These are phyloP conservation scores for Pelobates fuscus DNA, from an alignment of 2,113 vertebrate species.

Conservation along the genomic window DNA sequence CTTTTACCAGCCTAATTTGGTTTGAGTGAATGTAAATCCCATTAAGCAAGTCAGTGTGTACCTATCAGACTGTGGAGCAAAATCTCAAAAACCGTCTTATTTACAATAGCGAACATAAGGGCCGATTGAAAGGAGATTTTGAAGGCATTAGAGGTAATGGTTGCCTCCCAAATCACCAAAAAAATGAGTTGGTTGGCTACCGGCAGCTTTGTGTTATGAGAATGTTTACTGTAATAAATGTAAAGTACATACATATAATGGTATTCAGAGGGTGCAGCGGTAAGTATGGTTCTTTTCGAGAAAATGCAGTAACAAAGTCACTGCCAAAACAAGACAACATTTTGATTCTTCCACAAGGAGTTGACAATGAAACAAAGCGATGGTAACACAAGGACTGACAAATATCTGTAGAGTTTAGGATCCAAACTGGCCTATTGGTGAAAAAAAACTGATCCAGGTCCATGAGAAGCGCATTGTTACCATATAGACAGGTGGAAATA, in stretches of 20 bases:
- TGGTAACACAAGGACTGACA: too few relatives aligned
- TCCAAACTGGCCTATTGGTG: too few relatives aligned
- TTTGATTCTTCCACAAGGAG: too few relatives aligned
- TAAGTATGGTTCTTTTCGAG: too few relatives aligned
- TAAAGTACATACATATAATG: neutral
- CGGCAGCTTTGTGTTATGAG: constrained; percentile 53
- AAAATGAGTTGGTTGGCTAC: constrained; percentile 52
- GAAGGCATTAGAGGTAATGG: constrained; percentile 57
- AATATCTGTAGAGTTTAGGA: too few relatives aligned
- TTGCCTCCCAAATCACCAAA: constrained; percentile 56
- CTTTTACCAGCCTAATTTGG: constrained; percentile 78
- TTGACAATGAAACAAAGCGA: too few relatives aligned
- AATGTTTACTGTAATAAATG: constrained; percentile 31
- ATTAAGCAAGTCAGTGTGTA: constrained; percentile 76
- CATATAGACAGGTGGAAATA: too few relatives aligned
- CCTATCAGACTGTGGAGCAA: constrained; percentile 70
- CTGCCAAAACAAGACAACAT: too few relatives aligned
- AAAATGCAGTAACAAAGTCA: too few relatives aligned
- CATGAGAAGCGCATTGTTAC: too few relatives aligned
- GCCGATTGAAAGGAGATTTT: constrained; percentile 63
- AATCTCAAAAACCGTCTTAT: constrained; percentile 65
- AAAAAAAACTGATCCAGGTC: too few relatives aligned
- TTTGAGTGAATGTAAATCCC: constrained; percentile 80
- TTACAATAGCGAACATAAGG: constrained; percentile 63
- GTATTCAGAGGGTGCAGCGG: neutral